Evolutionary conservation across 2,888 invertebrate species (phyloP), one percentile per base, ranked within the genome.

Genomic region (Bembecia ichneumoniformis): DNA sequence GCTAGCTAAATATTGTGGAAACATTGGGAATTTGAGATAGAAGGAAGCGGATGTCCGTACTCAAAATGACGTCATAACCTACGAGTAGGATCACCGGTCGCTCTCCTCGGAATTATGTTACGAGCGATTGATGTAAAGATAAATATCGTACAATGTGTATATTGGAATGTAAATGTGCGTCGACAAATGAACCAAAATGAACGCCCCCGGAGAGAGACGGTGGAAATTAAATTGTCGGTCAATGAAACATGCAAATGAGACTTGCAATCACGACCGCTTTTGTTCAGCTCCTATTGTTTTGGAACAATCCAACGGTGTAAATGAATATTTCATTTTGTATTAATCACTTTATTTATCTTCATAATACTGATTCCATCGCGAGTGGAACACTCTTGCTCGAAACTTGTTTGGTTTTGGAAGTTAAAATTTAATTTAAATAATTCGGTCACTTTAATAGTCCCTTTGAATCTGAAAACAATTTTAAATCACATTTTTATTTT

Each of bases 181-280:
- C 40, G 40, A 44, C 44, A 70, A 74, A 73, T 65, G 68, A 63
- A 66, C 60, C 64, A 63, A 70, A 76, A 75, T 74, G 66, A 72
- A 65, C 64, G 64, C 60, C 63, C 34, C 28, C n/a, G 59, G 11
- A 45, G 63, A 62, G 68, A 47, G 64, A 59, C 64, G 57, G 64
- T 60, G 71, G 59, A 72, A 82, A 82, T 82, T 76, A 76, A 82
- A 82, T 81, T 76, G 76, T 76, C 75, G 68, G 74, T 74, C 78
- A 81, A 79, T 81, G 78, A 74, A 78, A 77, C 73, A 80, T 81
- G 81, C 73, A 81, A 81, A 82, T 79, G 73, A 76, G 76, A 62
- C 63, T 59, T 73, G 78, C 82, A 82, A 82, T 82, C 82, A 79
- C 71, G 69, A 56, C 57, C 62, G 66, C 74, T 70, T 75, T 81